Base-by-base conservation (phyloP, 2,888 invertebrate genomes). In the Himalopsyche anomala region DNA sequence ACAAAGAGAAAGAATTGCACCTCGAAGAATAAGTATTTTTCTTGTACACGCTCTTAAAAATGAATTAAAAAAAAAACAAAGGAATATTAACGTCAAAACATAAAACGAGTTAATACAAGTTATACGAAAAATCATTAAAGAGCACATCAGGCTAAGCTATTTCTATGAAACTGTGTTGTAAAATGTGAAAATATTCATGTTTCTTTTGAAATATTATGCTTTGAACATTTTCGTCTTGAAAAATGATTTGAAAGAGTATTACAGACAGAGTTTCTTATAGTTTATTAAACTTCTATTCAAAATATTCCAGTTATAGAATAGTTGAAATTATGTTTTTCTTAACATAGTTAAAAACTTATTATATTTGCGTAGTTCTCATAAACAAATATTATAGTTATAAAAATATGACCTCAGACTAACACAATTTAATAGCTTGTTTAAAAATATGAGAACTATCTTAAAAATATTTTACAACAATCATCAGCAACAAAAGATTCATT, bases 11-110 rank as follows among this genome's bases (percentile, higher is more conserved):
- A 28, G 38, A 80, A 80, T 80, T 40, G 80, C 80, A 80, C 40
- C 19, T 38, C 36, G 80, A 80, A 80, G 42, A 80, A 80, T 36
- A 80, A 38, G 38, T 80, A 42, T 80, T 80, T 80, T 80, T 80
- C 15, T 42, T 36, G 80, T 28, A 42, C 42, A 80, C 4, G 80
- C n/a, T 62, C 11, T 62, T 62, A 3, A 62, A 62, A 62, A 19
- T 11, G 28, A 62, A 28, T n/a, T 28, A 3, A 62, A n/a, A 62
- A 55, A 55, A 62, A 62, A 62, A 62, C 62, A 62, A 62, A 62
- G 62, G 62, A 62, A 62, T 62, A 62, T 62, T 62, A 62, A 62
- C 62, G 62, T 62, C 62, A 62, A 62, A 62, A 62, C 62, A 62
- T 62, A 62, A 19, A 62, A 9, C 62, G 62, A 62, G 62, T 62